phyloP scores from a whole-genome alignment of 2,888 invertebrate genomes.

The Leistus spinibarbis region DNA sequence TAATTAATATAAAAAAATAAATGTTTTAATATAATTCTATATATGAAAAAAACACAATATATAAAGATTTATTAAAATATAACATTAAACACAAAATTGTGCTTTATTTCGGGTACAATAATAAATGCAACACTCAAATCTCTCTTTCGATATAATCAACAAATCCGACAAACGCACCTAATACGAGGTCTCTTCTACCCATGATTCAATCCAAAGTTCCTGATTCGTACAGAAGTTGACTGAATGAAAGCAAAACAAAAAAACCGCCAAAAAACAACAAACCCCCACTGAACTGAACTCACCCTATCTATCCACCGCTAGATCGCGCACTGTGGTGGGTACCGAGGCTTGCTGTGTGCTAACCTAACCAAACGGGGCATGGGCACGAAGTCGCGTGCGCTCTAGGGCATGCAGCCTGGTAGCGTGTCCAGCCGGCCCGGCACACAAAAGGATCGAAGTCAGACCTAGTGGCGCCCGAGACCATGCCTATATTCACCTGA shows the following conservation, averaged over 20 bases:
- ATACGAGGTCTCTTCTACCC: constrained; percentile 28
- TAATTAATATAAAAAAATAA: no score
- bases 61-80: no score
- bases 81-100: no score
- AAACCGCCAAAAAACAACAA: not conserved
- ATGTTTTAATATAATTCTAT: no score
- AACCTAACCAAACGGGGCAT: not conserved
- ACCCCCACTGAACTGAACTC: not conserved
- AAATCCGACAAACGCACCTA: constrained; percentile 12
- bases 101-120: not conserved
- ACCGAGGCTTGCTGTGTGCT: not conserved
- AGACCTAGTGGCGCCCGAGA: constrained; percentile 48
- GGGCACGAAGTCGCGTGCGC: not conserved
- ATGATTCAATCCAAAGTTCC: constrained; percentile 7
- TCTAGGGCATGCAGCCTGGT: constrained; percentile 5
- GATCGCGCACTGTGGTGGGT: not conserved
- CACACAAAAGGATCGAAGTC: constrained; percentile 47
- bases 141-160: no score
- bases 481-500: constrained; percentile 14
- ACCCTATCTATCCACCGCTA: constrained; percentile 11
- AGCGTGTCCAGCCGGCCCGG: constrained; percentile 14
- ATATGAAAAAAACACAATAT: no score
- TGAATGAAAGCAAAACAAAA: not conserved
- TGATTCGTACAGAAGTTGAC: not conserved
- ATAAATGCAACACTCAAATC: not conserved